Conservation (phyloP, 1,140 invertebrate species). For the Apis laboriosa region DNA sequence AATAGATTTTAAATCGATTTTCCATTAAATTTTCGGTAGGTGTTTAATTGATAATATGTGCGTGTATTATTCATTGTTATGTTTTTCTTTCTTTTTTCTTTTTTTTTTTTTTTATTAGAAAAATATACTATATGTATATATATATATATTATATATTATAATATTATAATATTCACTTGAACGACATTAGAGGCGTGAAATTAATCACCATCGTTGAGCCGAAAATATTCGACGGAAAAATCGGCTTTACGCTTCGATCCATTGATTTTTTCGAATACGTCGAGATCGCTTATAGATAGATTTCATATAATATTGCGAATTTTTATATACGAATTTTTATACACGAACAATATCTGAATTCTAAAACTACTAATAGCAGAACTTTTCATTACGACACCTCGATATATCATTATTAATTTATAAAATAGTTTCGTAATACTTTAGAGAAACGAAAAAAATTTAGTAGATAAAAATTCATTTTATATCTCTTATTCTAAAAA, state of each 20-base stretch:
- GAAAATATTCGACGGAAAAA: conserved; percentile 1
- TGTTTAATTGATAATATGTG: conserved; percentile 32
- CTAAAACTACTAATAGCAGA: neutral
- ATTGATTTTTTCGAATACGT: neutral
- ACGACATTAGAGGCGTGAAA: too few species aligned
- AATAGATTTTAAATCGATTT: neutral
- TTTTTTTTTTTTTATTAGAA: conserved; percentile 50
- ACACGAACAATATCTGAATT: neutral
- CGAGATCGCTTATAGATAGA: neutral
- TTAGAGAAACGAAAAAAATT: too few species aligned
- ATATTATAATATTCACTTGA: too few species aligned
- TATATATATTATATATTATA: too few species aligned
- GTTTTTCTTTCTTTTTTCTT: neutral
- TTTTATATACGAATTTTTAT: neutral
- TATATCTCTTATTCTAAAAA: too few species aligned
- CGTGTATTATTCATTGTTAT: neutral
- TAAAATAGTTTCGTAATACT: too few species aligned
- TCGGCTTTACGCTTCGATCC: neutral
- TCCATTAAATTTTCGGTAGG: neutral
- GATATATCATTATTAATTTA: too few species aligned
- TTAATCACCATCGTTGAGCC: too few species aligned
- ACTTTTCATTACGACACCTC: too few species aligned
- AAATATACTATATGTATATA: conserved; percentile 57
- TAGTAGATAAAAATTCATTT: too few species aligned
- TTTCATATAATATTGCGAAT: neutral